These are phyloP conservation scores for Cavia aperea DNA, from an alignment of 2,113 vertebrate species.

Conservation along the genomic window DNA sequence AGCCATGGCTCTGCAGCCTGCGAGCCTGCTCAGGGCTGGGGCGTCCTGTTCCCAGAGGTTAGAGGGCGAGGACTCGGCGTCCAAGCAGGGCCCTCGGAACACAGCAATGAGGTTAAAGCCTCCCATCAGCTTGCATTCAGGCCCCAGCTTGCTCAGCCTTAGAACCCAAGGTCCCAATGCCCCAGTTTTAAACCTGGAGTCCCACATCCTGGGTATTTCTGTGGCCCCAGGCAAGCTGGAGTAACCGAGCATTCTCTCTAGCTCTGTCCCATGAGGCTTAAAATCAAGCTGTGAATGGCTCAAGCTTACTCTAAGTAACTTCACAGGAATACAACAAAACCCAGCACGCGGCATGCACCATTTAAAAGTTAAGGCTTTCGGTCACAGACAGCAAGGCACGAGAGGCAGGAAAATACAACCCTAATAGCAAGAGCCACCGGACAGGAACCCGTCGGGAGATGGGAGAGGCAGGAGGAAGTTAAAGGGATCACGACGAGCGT, in stretches of 20 bases:
- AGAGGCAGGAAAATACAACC: neutral
- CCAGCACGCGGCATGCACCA: neutral
- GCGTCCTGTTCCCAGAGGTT: neutral
- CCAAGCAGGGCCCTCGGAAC: neutral
- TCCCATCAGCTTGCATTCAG: neutral
- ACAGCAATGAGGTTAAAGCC: neutral
- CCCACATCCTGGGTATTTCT: neutral
- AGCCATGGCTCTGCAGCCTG: neutral
- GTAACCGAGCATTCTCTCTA: neutral
- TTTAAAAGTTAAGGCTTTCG: neutral
- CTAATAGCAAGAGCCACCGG: neutral
- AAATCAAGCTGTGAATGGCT: neutral
- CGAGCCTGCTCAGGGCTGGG: neutral
- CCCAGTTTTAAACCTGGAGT: neutral
- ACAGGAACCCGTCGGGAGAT: neutral
- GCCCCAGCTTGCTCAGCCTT: neutral
- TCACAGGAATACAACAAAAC: slow-evolving; percentile 16
- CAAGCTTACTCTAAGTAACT: neutral
- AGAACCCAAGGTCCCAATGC: neutral
- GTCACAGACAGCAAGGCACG: neutral
- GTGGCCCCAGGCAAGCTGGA: neutral
- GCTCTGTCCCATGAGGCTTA: neutral
- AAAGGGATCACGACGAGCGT: neutral
- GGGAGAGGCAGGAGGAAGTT: neutral
- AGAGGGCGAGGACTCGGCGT: neutral